phyloP scores from a whole-genome alignment of 2,797 vertebrate genomes.

The Epinephelus malabaricus region DNA sequence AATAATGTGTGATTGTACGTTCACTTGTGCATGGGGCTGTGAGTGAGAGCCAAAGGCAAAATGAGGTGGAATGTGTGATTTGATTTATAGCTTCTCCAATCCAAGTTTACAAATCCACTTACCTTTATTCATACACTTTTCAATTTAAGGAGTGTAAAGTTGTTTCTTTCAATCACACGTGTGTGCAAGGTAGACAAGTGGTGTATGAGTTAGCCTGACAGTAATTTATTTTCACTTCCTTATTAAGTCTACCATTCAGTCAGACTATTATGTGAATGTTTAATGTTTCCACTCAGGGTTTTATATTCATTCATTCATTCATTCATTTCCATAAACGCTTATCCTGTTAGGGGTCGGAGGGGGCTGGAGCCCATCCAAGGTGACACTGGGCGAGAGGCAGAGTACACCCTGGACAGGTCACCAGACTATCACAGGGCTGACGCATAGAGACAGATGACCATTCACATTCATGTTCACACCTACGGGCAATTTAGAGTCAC shows the following conservation, averaged over 20 bases:
- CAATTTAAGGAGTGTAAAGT: background rate
- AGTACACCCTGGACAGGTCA: too few species aligned
- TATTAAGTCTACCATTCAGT: background rate
- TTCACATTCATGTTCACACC: too few species aligned
- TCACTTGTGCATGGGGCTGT: background rate
- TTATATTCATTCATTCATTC: too few species aligned
- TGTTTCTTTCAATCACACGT: background rate
- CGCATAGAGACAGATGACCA: too few species aligned
- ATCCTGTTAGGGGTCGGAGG: too few species aligned
- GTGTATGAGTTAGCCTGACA: background rate
- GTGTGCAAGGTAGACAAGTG: background rate
- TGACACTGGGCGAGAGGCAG: too few species aligned
- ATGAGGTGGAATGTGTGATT: background rate
- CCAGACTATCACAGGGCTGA: too few species aligned
- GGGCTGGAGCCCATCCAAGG: too few species aligned
- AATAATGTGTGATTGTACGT: background rate
- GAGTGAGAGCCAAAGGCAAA: background rate
- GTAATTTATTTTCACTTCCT: background rate
- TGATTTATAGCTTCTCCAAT: background rate
- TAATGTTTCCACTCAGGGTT: too few species aligned
- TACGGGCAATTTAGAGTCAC: too few species aligned
- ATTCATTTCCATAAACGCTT: too few species aligned
- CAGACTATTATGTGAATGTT: background rate
- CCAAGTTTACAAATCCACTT: background rate
- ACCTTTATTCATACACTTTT: background rate